These are phyloP conservation scores for Melieria picta DNA, from an alignment of 2,888 invertebrate genomes.

Conservation along the genomic window DNA sequence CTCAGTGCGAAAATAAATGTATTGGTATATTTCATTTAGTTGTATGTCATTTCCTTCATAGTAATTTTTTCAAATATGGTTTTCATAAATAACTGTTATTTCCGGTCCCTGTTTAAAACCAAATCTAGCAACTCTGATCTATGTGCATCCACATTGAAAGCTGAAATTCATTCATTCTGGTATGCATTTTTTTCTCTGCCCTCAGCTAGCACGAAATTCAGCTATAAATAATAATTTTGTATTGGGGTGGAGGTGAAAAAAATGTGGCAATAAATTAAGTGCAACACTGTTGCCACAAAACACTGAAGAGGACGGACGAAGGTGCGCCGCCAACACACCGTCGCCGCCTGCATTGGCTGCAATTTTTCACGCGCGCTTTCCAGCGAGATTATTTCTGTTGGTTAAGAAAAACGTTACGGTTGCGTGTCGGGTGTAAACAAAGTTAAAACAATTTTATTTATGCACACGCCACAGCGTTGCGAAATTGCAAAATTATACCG, in stretches of 20 bases:
- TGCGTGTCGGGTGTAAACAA: slow-evolving; percentile 30
- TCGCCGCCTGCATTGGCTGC: slow-evolving; percentile 3
- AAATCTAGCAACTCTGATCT: too few species aligned
- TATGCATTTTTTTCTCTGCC: slow-evolving; percentile 16
- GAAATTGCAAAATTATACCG: background rate
- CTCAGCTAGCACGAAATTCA: slow-evolving; percentile 25
- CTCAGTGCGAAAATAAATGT: too few species aligned
- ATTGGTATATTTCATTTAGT: too few species aligned
- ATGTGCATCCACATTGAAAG: background rate
- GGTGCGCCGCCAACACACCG: background rate
- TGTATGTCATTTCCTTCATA: too few species aligned
- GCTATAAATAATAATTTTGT: slow-evolving; percentile 28
- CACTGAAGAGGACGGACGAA: slow-evolving; percentile 8
- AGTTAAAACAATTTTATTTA: slow-evolving; percentile 16
- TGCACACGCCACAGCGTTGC: slow-evolving; percentile 12
- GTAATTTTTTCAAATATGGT: too few species aligned
- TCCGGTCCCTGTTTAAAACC: too few species aligned
- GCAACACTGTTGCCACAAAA: slow-evolving; percentile 10
- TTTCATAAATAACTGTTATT: too few species aligned
- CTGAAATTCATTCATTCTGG: background rate
- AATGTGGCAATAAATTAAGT: slow-evolving; percentile 31
- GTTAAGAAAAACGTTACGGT: slow-evolving; percentile 17
- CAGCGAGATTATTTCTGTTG: slow-evolving; percentile 10
- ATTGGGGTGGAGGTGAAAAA: slow-evolving; percentile 27
- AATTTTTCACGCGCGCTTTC: slow-evolving; percentile 3